Conservation (phyloP, 2,797 vertebrate species). For the Peromyscus eremicus region DNA sequence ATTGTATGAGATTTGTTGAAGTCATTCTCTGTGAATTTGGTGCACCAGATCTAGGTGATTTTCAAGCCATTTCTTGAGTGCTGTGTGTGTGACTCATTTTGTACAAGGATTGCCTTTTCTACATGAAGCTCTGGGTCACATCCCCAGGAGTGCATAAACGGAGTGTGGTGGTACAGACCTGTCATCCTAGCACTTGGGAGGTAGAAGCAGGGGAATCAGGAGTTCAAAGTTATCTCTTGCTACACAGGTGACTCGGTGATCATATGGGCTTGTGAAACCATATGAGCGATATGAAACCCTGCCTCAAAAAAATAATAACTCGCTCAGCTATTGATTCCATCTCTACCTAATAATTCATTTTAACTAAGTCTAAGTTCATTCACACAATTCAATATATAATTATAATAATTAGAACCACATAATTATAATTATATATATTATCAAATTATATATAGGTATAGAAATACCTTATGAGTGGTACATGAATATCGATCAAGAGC, state of each 20-base stretch:
- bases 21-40: neutral
- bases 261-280: neutral
- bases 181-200: neutral
- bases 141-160: neutral
- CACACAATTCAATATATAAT: neutral
- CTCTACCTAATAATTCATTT: neutral
- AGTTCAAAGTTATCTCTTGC: neutral
- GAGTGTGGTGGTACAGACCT: neutral
- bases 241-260: neutral
- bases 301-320: neutral
- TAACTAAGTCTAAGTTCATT: neutral
- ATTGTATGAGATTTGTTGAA: neutral
- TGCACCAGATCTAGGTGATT: neutral
- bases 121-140: too few relatives aligned
- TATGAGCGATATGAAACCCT: neutral
- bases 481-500: neutral
- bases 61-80: neutral
- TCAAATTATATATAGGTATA: slow-evolving; percentile 29
- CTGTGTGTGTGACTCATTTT: neutral
- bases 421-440: neutral
- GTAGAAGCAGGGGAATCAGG: neutral
- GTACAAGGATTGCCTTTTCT: neutral
- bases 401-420: neutral
- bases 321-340: neutral
- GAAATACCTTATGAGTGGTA: neutral